Percentiles rank a stretch among this genome's conserved stretches.
Conservation (phyloP, 1,140 invertebrate species). For the Centruroides vittatus region DNA sequence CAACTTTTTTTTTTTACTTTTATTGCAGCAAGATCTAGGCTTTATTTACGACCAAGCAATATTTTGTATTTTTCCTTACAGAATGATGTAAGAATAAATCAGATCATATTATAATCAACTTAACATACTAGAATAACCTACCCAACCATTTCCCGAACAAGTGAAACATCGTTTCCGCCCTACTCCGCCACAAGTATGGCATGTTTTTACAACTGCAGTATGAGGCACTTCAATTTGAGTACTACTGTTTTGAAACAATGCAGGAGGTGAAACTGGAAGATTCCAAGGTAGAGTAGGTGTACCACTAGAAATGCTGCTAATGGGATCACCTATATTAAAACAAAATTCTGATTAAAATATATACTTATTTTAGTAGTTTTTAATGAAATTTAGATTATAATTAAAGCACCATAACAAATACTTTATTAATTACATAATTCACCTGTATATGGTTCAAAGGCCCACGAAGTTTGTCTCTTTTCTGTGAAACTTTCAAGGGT, state of each 20-base stretch:
- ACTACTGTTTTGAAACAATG: conserved; percentile 34
- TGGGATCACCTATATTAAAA: conserved; percentile 27
- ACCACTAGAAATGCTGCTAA: conserved; percentile 35
- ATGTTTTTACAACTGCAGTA: conserved; percentile 40
- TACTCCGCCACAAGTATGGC: conserved; percentile 37
- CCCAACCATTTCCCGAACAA: conserved; percentile 39
- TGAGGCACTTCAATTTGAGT: conserved; percentile 39
- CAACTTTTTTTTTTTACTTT: too few species aligned
- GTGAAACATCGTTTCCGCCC: conserved; percentile 36
- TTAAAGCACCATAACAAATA: too few species aligned
- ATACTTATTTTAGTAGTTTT: neutral
- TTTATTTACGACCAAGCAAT: too few species aligned
- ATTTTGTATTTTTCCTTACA: too few species aligned
- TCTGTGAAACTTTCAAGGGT: conserved; percentile 44
- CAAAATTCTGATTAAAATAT: neutral
- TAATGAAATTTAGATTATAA: neutral
- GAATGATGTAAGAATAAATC: too few species aligned
- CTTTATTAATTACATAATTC: neutral
- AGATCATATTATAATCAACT: too few species aligned
- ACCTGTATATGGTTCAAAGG: conserved; percentile 37
- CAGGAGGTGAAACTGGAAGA: conserved; percentile 29
- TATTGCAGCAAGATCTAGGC: too few species aligned
- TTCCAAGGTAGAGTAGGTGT: conserved; percentile 41
- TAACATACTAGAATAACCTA: conserved; percentile 20
- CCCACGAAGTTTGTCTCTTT: conserved; percentile 38